Evolutionary conservation across 2,888 invertebrate genomes (phyloP).

Genomic region (Antitype chi): DNA sequence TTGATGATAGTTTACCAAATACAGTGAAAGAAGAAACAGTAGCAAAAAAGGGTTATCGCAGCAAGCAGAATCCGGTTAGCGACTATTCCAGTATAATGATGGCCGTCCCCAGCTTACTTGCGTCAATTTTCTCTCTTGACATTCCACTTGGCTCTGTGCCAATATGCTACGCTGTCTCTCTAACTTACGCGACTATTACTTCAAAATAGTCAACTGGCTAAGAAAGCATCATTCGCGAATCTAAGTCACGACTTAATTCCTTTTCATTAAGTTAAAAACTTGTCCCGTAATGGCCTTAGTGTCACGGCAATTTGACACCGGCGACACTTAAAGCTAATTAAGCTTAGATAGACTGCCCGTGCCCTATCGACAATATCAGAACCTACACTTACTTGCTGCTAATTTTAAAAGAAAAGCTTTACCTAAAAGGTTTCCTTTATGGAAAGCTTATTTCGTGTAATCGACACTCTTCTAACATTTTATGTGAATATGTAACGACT

Average conservation of each 20-base stretch:
- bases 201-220: slow-evolving; percentile 44
- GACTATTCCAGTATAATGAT: slow-evolving; percentile 59
- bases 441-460: slow-evolving; percentile 33
- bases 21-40: slow-evolving; percentile 21
- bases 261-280: slow-evolving; percentile 51
- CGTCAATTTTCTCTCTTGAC: slow-evolving; percentile 65
- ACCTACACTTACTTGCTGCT: slow-evolving; percentile 29
- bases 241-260: slow-evolving; percentile 23
- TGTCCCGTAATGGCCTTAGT: slow-evolving; percentile 35
- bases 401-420: slow-evolving; percentile 23
- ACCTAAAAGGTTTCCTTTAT: slow-evolving; percentile 16
- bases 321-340: slow-evolving; percentile 51
- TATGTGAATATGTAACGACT: slow-evolving; percentile 51
- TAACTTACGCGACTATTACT: slow-evolving; percentile 51
- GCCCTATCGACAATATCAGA: slow-evolving; percentile 21
- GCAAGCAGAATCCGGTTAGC: slow-evolving; percentile 49
- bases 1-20: slow-evolving; percentile 5
- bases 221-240: slow-evolving; percentile 33
- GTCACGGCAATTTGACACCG: slow-evolving; percentile 45
- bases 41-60: slow-evolving; percentile 38
- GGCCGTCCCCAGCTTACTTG: slow-evolving; percentile 51
- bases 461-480: slow-evolving; percentile 39
- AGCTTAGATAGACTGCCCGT: slow-evolving; percentile 40
- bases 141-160: slow-evolving; percentile 63
- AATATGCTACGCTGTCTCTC: slow-evolving; percentile 51